These are phyloP conservation scores for Trachurus trachurus DNA, from an alignment of 2,797 vertebrate species.

Conservation along the genomic window DNA sequence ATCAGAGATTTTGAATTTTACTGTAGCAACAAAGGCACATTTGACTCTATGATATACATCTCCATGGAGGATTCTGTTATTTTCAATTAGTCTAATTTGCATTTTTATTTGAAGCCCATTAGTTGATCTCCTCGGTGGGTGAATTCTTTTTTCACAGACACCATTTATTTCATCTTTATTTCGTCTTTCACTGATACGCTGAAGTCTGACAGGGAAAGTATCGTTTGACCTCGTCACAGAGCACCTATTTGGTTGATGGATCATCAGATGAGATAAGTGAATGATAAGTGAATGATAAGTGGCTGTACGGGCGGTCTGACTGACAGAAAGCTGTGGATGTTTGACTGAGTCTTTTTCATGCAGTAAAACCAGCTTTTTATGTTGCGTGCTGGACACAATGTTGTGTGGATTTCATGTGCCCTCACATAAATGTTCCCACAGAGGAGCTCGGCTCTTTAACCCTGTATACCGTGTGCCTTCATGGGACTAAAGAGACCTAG, in stretches of 20 bases:
- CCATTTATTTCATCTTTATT: neutral
- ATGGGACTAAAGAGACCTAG: conserved; percentile 10
- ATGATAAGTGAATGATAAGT: conserved; percentile 15
- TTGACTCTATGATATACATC: neutral
- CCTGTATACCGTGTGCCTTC: neutral
- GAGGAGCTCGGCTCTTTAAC: conserved; percentile 39
- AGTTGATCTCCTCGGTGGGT: neutral
- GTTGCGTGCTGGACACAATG: conserved; percentile 3
- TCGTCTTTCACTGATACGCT: neutral
- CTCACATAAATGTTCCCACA: conserved; percentile 9
- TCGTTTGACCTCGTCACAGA: neutral
- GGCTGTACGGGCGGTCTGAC: neutral
- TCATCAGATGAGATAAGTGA: conserved; percentile 10
- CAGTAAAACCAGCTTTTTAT: conserved; percentile 22
- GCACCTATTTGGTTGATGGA: conserved; percentile 4
- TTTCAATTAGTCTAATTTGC: neutral
- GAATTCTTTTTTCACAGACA: conserved; percentile 15
- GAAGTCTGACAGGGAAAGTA: conserved; percentile 5
- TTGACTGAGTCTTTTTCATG: neutral
- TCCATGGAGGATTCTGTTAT: neutral
- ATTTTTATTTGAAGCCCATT: neutral
- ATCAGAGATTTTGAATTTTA: conserved; percentile 14
- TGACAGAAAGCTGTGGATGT: neutral
- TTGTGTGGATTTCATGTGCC: conserved; percentile 43
- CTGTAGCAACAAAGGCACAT: neutral